A percentile compares a stretch with the other conserved stretches of the same genome.
Conservation (phyloP, 2,888 invertebrate genomes). For the Cabera pusaria region DNA sequence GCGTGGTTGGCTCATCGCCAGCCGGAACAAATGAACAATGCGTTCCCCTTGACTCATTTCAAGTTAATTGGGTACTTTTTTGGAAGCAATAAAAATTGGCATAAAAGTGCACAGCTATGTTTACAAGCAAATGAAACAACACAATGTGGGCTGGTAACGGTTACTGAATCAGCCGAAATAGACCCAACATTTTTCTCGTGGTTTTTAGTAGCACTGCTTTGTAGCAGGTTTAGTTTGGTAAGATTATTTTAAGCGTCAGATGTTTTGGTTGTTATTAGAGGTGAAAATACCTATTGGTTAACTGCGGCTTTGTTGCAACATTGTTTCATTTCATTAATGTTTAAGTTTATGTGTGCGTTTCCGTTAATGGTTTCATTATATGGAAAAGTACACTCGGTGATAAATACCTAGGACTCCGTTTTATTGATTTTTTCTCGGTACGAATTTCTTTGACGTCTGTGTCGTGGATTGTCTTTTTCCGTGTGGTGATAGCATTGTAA, state of each 20-base stretch:
- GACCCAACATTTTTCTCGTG: slow-evolving; percentile 12
- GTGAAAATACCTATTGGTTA: slow-evolving; percentile 7
- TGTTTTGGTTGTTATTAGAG: slow-evolving; percentile 8
- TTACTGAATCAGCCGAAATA: slow-evolving; percentile 32
- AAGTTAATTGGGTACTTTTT: slow-evolving; percentile 66
- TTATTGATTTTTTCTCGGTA: too few species aligned
- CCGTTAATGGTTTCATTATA: too few species aligned
- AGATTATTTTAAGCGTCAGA: slow-evolving; percentile 3
- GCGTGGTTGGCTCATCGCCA: slow-evolving; percentile 55
- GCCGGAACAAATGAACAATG: slow-evolving; percentile 49
- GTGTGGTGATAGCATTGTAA: too few species aligned
- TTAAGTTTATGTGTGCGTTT: too few species aligned
- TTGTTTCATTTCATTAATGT: too few species aligned
- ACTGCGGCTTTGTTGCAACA: background rate
- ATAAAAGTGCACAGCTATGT: slow-evolving; percentile 47
- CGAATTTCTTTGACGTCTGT: too few species aligned
- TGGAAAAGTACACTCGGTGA: too few species aligned
- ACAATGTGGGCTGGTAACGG: slow-evolving; percentile 34
- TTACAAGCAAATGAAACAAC: slow-evolving; percentile 48
- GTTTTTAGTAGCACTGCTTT: slow-evolving; percentile 8
- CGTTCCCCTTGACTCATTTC: slow-evolving; percentile 55
- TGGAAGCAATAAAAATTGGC: slow-evolving; percentile 59
- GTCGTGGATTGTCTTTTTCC: too few species aligned
- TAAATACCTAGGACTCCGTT: too few species aligned
- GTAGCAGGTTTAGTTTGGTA: too few species aligned